Percentiles rank a stretch among this genome's conserved stretches.
Conservation (phyloP, 2,113 vertebrate species). For the Aramus guarauna region DNA sequence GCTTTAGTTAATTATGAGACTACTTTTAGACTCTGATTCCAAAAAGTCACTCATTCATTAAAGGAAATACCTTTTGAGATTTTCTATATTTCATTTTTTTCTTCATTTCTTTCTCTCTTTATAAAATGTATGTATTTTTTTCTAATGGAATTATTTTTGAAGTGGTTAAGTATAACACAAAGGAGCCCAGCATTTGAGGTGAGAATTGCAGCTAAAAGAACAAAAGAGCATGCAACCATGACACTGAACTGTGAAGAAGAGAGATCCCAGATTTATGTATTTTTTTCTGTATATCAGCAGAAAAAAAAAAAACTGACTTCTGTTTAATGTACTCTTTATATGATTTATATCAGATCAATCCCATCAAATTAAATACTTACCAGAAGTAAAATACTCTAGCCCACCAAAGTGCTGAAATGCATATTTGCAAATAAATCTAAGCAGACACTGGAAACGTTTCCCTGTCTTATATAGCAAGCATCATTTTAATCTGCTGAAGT, state of each 20-base stretch:
- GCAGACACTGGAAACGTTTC: not conserved
- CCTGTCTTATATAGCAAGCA: not conserved
- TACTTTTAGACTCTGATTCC: not conserved
- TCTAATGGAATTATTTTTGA: not conserved
- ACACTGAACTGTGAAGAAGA: not conserved
- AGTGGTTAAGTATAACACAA: not conserved
- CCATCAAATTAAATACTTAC: not conserved
- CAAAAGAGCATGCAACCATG: not conserved
- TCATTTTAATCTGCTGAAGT: not conserved
- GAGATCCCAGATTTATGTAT: not conserved
- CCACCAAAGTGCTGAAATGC: not conserved
- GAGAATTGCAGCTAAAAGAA: not conserved
- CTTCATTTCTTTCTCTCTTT: not conserved
- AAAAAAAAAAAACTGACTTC: not conserved
- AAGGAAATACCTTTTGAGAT: not conserved
- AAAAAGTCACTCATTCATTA: not conserved
- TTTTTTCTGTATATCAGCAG: not conserved
- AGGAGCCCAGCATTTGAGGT: not conserved
- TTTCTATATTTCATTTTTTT: not conserved
- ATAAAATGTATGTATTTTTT: not conserved
- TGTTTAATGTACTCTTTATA: not conserved
- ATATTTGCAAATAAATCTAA: not conserved
- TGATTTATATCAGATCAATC: not conserved
- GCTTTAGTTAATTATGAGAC: not conserved
- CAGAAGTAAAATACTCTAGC: not conserved